phyloP scores from a whole-genome alignment of 2,888 invertebrate genomes.

The Volucella inflata region DNA sequence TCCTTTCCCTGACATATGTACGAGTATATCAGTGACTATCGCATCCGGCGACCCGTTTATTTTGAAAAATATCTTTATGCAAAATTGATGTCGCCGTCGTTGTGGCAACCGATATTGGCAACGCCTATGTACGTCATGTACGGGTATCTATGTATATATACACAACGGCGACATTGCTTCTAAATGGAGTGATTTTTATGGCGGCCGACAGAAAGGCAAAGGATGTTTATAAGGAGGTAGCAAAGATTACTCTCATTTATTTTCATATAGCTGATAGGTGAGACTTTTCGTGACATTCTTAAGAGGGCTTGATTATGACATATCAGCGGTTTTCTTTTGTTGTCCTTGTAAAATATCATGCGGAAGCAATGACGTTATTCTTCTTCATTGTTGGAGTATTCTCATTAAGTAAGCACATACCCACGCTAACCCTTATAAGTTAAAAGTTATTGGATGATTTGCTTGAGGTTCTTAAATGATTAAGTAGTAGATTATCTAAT shows the following conservation, averaged over 20 bases:
- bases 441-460: no score
- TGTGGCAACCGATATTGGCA: constrained; percentile 69
- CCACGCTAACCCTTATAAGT: no score
- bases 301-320: constrained; percentile 64
- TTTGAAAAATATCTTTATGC: constrained; percentile 72
- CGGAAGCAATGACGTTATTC: constrained; percentile 63
- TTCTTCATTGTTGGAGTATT: constrained; percentile 58
- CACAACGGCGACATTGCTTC: constrained; percentile 37
- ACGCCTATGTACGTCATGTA: constrained; percentile 34
- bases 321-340: constrained; percentile 56
- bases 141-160: constrained; percentile 7
- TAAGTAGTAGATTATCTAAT: no score
- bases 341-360: constrained; percentile 43
- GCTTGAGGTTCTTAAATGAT: no score
- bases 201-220: constrained; percentile 61
- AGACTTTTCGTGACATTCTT: constrained; percentile 54
- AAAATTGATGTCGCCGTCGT: constrained; percentile 69
- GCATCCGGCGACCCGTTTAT: constrained; percentile 72
- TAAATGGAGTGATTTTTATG: constrained; percentile 53
- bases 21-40: constrained; percentile 66
- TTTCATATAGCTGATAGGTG: constrained; percentile 68
- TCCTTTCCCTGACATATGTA: constrained; percentile 60
- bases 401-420: constrained; percentile 11
- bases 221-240: constrained; percentile 68
- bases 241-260: constrained; percentile 71